phyloP scores from a whole-genome alignment of 1,140 invertebrate genomes.

The Vanessa atalanta region DNA sequence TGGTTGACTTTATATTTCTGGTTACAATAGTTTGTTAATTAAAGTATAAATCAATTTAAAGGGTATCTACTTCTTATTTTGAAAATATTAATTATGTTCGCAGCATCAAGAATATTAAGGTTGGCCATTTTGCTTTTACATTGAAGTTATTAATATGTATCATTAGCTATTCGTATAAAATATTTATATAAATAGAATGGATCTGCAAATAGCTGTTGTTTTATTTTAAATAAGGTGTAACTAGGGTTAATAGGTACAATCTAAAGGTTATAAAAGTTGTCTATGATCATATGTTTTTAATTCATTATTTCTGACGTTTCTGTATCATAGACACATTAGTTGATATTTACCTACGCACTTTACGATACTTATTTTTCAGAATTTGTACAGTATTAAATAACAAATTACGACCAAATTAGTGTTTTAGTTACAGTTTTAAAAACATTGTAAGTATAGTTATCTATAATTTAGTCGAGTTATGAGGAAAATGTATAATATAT shows the following conservation, averaged over 20 bases:
- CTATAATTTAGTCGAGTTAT: background rate
- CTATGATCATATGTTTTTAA: constrained; percentile 29
- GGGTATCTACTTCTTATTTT: background rate
- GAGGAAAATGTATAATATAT: background rate
- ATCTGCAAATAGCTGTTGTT: too few species aligned
- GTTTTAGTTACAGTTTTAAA: background rate
- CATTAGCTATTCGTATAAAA: background rate
- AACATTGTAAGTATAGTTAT: constrained; percentile 25
- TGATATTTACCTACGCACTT: constrained; percentile 46
- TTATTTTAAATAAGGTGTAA: too few species aligned
- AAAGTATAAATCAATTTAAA: background rate
- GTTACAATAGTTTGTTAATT: background rate
- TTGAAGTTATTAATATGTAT: constrained; percentile 3
- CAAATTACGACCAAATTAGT: constrained; percentile 6
- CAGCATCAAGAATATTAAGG: constrained; percentile 49
- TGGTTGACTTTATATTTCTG: constrained; percentile 2
- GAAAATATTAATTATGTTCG: constrained; percentile 37
- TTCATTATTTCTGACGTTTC: constrained; percentile 36
- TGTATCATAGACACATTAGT: constrained; percentile 16
- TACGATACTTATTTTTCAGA: constrained; percentile 1
- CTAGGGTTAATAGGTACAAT: background rate
- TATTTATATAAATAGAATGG: too few species aligned
- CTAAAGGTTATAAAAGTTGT: constrained; percentile 8
- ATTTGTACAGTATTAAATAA: constrained; percentile 18
- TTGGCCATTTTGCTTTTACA: constrained; percentile 20